phyloP scores from a whole-genome alignment of 1,140 invertebrate genomes.

The Monochamus saltuarius region DNA sequence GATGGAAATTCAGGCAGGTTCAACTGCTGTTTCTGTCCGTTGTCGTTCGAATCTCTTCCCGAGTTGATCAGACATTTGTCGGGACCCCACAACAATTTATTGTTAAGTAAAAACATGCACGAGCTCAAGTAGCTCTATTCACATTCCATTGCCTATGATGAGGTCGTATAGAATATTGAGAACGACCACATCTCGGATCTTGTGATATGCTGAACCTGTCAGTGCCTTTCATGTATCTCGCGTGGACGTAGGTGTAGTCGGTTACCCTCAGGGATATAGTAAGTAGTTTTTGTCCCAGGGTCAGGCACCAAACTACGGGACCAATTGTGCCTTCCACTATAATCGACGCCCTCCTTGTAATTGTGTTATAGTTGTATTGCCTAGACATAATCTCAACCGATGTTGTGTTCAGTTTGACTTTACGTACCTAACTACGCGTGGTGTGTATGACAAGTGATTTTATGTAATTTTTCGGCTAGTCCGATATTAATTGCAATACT shows the following conservation, averaged over 20 bases:
- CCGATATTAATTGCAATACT: slow-evolving; percentile 30
- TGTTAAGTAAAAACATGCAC: slow-evolving; percentile 82
- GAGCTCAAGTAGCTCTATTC: slow-evolving; percentile 59
- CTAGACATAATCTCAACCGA: slow-evolving; percentile 46
- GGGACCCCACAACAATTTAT: slow-evolving; percentile 80
- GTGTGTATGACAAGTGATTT: slow-evolving; percentile 47
- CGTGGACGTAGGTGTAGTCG: slow-evolving; percentile 34
- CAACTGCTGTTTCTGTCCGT: slow-evolving; percentile 82
- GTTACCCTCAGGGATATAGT: slow-evolving; percentile 35
- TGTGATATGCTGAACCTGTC: slow-evolving; percentile 35
- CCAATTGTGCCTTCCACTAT: slow-evolving; percentile 26
- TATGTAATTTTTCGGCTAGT: slow-evolving; percentile 34
- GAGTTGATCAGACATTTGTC: slow-evolving; percentile 82
- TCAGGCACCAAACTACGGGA: slow-evolving; percentile 24
- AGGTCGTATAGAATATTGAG: slow-evolving; percentile 36
- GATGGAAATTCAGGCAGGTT: slow-evolving; percentile 71
- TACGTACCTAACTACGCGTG: slow-evolving; percentile 48
- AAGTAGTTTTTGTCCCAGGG: slow-evolving; percentile 14
- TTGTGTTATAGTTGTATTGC: slow-evolving; percentile 33
- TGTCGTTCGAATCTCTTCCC: slow-evolving; percentile 78
- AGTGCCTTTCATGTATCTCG: slow-evolving; percentile 29
- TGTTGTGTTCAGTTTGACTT: slow-evolving; percentile 51
- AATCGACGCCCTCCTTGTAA: slow-evolving; percentile 21
- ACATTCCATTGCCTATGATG: slow-evolving; percentile 43
- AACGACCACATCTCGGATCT: slow-evolving; percentile 35